Conservation (phyloP, 2,888 invertebrate genomes). For the Saturnia japonica region DNA sequence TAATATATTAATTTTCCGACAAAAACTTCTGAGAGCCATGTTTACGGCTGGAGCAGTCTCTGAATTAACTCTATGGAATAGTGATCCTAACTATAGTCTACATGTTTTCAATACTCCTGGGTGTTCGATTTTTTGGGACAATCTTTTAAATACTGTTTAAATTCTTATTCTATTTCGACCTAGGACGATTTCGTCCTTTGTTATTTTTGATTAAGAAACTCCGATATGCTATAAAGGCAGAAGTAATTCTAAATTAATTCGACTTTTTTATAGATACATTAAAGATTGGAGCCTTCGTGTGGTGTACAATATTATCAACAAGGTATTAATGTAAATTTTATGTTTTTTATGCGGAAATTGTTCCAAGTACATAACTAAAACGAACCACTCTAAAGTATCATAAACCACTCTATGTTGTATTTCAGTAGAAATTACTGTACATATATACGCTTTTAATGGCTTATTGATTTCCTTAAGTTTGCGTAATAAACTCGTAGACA, state of each 20-base stretch:
- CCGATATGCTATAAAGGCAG: background rate
- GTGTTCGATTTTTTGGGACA: background rate
- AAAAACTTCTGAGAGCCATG: too few species aligned
- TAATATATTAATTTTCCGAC: too few species aligned
- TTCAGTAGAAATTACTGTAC: background rate
- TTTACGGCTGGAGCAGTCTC: too few species aligned
- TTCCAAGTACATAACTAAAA: background rate
- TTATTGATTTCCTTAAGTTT: conserved; percentile 10
- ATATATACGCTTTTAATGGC: background rate
- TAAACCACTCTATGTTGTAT: background rate
- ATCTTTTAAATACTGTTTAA: background rate
- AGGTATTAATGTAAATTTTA: too few species aligned
- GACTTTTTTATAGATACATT: too few species aligned
- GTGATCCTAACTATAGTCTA: too few species aligned
- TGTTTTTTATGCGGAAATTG: too few species aligned
- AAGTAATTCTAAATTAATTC: background rate
- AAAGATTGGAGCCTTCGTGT: too few species aligned
- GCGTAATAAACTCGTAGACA: conserved; percentile 6
- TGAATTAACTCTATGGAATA: too few species aligned
- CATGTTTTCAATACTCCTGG: background rate
- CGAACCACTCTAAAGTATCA: background rate
- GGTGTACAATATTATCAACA: too few species aligned
- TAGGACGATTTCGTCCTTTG: background rate
- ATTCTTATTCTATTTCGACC: background rate
- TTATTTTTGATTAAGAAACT: background rate